A percentile compares a stretch with the other conserved stretches of the same genome.
These are phyloP conservation scores for Phyto melanocephala DNA, from an alignment of 2,888 invertebrate genomes.

Conservation along the genomic window DNA sequence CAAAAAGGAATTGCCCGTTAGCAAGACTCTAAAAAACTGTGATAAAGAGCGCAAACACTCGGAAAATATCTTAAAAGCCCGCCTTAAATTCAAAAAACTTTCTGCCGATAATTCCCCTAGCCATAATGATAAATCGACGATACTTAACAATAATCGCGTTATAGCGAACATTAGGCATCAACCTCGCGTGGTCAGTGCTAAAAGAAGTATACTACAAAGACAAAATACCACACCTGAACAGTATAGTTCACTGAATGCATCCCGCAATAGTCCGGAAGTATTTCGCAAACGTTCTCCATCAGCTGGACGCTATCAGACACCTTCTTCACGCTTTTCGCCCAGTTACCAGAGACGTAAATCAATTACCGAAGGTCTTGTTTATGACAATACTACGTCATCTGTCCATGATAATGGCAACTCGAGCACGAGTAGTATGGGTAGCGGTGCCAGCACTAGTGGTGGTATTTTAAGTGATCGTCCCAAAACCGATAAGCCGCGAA, in stretches of 20 bases:
- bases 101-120: constrained; percentile 47
- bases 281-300: constrained; percentile 55
- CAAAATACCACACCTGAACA: constrained; percentile 65
- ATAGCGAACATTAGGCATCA: constrained; percentile 37
- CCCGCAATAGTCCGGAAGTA: constrained; percentile 31
- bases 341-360: constrained; percentile 72
- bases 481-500: constrained; percentile 82
- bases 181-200: constrained; percentile 54
- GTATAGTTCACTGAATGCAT: background rate
- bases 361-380: constrained; percentile 66
- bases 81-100: constrained; percentile 56
- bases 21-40: constrained; percentile 64
- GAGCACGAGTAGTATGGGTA: constrained; percentile 75
- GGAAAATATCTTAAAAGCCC: constrained; percentile 54
- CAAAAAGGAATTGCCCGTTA: constrained; percentile 77
- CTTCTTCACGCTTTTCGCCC: background rate
- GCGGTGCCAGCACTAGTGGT: constrained; percentile 75
- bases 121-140: constrained; percentile 56
- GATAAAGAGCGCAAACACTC: constrained; percentile 58
- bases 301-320: constrained; percentile 32
- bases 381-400: constrained; percentile 56
- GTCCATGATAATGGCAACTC: constrained; percentile 70
- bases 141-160: constrained; percentile 56
- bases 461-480: constrained; percentile 72
- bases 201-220: constrained; percentile 72